Conservation (phyloP, 2,113 vertebrate genomes). For the Brachypteracias leptosomus region DNA sequence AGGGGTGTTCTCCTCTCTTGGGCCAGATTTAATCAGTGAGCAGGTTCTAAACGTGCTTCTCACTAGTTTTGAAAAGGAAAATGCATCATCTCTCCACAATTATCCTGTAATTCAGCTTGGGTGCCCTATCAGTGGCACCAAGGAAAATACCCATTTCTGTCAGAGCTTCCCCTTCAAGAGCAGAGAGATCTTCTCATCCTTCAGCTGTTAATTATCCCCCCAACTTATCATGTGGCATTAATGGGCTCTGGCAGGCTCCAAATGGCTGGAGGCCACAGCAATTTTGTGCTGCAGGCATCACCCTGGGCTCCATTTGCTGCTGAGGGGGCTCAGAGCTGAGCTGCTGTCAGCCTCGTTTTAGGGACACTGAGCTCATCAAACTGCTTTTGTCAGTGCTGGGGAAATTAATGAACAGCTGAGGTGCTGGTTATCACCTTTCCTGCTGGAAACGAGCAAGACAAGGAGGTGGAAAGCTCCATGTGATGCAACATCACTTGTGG, state of each 20-base stretch:
- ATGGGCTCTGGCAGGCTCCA: background rate
- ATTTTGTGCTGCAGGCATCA: background rate
- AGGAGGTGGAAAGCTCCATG: background rate
- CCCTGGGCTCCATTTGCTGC: background rate
- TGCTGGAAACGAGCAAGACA: rapidly evolving
- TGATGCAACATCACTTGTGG: rapidly evolving
- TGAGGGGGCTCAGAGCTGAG: background rate
- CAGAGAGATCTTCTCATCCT: background rate
- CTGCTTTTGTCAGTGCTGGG: background rate
- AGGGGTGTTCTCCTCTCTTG: background rate
- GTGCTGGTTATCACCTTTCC: background rate
- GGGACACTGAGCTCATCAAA: background rate
- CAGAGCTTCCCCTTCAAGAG: rapidly evolving
- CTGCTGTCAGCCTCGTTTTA: background rate
- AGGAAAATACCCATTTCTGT: background rate
- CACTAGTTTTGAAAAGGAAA: background rate
- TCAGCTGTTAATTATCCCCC: background rate
- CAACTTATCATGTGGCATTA: background rate
- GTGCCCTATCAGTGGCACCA: background rate
- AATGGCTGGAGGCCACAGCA: background rate
- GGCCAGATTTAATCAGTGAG: background rate
- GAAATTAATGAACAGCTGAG: background rate
- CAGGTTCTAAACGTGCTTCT: background rate
- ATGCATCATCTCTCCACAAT: rapidly evolving
- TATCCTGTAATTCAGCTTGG: background rate